Evolutionary conservation across 2,888 invertebrate genomes (phyloP).

Genomic region (Caenorhabditis drosophilae): DNA sequence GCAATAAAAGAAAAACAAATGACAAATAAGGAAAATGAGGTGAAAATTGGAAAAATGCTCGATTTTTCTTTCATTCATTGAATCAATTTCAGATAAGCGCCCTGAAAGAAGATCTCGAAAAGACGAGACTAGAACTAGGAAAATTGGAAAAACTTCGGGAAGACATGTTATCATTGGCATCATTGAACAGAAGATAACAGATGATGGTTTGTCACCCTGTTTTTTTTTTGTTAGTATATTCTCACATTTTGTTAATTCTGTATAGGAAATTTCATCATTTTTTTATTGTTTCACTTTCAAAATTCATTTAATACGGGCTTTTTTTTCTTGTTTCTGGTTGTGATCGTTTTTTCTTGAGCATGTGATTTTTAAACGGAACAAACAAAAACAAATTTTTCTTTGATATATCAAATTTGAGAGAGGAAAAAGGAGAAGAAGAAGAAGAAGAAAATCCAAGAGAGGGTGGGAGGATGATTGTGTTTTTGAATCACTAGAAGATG

Average conservation of each 20-base stretch:
- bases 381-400: too few species aligned
- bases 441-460: too few species aligned
- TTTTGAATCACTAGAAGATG: too few species aligned
- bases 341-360: too few species aligned
- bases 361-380: too few species aligned
- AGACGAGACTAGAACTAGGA: slow-evolving; percentile 7
- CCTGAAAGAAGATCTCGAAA: slow-evolving; percentile 9
- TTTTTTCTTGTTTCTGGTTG: neutral
- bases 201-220: neutral
- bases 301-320: neutral
- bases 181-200: neutral
- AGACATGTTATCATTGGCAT: slow-evolving; percentile 26
- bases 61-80: neutral
- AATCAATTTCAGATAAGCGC: slow-evolving; percentile 4
- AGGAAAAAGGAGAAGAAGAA: too few species aligned
- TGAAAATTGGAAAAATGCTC: neutral
- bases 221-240: neutral
- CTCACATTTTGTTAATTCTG: neutral
- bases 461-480: too few species aligned
- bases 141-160: slow-evolving; percentile 21
- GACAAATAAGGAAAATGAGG: neutral
- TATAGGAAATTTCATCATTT: neutral
- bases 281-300: neutral
- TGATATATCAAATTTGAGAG: too few species aligned
- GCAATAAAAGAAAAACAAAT: neutral